Conservation (phyloP, 2,797 vertebrate genomes). For the Anguilla megastoma region DNA sequence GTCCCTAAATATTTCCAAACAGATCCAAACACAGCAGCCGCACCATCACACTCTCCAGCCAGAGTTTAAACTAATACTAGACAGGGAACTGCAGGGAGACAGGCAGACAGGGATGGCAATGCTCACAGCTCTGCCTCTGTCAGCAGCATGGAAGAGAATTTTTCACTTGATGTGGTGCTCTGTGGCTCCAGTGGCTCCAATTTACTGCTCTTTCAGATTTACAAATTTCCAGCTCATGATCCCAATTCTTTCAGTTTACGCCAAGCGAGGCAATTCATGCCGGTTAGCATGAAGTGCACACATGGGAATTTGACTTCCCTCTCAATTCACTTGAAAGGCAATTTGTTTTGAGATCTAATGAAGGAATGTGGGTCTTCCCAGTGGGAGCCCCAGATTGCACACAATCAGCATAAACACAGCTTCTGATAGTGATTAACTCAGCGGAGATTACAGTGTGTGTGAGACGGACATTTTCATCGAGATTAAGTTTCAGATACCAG, state of each 20-base stretch:
- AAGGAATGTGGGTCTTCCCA: slow-evolving; percentile 51
- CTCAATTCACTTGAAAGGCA: slow-evolving; percentile 58
- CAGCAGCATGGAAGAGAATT: background rate
- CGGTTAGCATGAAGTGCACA: slow-evolving; percentile 29
- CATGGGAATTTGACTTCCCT: slow-evolving; percentile 46
- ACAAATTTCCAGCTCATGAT: background rate
- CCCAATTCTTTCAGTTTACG: background rate
- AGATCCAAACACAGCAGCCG: slow-evolving; percentile 50
- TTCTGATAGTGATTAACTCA: slow-evolving; percentile 31
- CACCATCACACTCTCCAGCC: background rate
- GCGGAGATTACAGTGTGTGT: slow-evolving; percentile 27
- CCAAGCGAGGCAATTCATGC: background rate
- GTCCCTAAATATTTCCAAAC: slow-evolving; percentile 44
- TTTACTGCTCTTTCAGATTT: background rate
- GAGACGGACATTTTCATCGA: slow-evolving; percentile 45
- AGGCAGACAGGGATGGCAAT: background rate
- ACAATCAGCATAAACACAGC: slow-evolving; percentile 27
- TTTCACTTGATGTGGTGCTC: background rate
- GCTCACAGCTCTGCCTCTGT: background rate
- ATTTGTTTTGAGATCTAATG: slow-evolving; percentile 22
- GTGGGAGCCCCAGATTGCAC: slow-evolving; percentile 44
- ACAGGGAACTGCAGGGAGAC: background rate
- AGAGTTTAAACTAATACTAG: slow-evolving; percentile 11
- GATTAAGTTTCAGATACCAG: slow-evolving; percentile 5
- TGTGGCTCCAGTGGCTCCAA: background rate